phyloP scores from a whole-genome alignment of 2,797 vertebrate genomes.

The Rhinophrynus dorsalis region DNA sequence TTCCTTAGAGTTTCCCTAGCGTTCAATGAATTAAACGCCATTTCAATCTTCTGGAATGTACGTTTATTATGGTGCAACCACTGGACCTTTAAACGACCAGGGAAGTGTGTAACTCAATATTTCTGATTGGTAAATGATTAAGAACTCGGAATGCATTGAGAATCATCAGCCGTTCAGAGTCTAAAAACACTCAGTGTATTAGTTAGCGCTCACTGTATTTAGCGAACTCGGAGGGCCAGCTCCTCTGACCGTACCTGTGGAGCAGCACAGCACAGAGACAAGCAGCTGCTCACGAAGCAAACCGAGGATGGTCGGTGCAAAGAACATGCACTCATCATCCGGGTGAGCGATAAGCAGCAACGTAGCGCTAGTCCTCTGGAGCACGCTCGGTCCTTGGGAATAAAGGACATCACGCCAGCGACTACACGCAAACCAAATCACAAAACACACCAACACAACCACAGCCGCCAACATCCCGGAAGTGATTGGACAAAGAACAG shows the following conservation, averaged over 20 bases:
- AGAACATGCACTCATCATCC: constrained; percentile 96
- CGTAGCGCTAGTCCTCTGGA: constrained; percentile 4
- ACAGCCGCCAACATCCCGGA: constrained; percentile 46
- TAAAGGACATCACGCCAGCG: background rate
- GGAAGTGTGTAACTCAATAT: too few relatives aligned
- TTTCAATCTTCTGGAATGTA: too few relatives aligned
- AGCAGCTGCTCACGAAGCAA: constrained; percentile 65
- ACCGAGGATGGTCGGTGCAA: constrained; percentile 82
- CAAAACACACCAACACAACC: rapidly evolving
- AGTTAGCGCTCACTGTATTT: too few relatives aligned
- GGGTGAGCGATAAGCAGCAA: constrained; percentile 85
- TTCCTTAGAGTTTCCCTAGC: too few relatives aligned
- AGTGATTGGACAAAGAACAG: background rate
- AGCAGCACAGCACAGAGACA: constrained; percentile 85
- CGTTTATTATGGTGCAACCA: too few relatives aligned
- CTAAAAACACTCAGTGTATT: too few relatives aligned
- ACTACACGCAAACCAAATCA: background rate
- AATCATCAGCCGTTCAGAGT: too few relatives aligned
- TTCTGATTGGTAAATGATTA: too few relatives aligned
- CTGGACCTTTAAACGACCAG: too few relatives aligned
- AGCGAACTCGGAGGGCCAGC: too few relatives aligned
- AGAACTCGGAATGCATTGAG: too few relatives aligned
- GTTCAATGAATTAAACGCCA: too few relatives aligned
- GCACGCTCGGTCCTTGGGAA: constrained; percentile 12
- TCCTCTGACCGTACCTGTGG: constrained; percentile 84